phyloP scores from a whole-genome alignment of 2,888 invertebrate genomes.

The Tiliacea aurago region DNA sequence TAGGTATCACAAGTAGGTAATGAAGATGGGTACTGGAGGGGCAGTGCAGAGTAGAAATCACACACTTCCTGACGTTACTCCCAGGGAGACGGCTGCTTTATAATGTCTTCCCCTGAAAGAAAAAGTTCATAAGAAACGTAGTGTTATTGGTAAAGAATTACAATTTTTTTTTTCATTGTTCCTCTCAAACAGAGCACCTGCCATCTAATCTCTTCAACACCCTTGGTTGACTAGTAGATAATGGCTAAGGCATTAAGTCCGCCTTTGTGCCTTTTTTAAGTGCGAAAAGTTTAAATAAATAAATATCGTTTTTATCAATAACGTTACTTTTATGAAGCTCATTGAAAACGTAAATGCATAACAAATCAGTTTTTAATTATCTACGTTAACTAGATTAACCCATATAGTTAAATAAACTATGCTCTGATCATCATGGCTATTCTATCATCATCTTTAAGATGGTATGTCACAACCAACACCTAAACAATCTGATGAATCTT shows the following conservation, averaged over 20 bases:
- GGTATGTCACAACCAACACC: too few relatives aligned
- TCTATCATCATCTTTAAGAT: neutral
- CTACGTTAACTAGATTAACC: neutral
- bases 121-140: neutral
- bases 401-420: neutral
- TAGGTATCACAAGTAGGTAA: too few relatives aligned
- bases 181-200: too few relatives aligned
- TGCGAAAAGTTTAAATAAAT: too few relatives aligned
- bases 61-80: neutral
- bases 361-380: neutral
- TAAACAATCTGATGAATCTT: neutral
- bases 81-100: neutral
- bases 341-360: neutral
- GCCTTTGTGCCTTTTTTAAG: too few relatives aligned
- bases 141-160: neutral
- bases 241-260: too few relatives aligned
- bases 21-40: neutral
- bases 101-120: too few relatives aligned
- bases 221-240: too few relatives aligned
- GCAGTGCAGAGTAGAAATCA: too few relatives aligned
- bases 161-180: too few relatives aligned
- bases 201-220: too few relatives aligned
- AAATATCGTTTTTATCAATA: neutral
- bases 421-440: neutral
- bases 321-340: neutral